Evolutionary conservation across 2,888 invertebrate species (phyloP).

Genomic region (Lithophane semibrunnea): DNA sequence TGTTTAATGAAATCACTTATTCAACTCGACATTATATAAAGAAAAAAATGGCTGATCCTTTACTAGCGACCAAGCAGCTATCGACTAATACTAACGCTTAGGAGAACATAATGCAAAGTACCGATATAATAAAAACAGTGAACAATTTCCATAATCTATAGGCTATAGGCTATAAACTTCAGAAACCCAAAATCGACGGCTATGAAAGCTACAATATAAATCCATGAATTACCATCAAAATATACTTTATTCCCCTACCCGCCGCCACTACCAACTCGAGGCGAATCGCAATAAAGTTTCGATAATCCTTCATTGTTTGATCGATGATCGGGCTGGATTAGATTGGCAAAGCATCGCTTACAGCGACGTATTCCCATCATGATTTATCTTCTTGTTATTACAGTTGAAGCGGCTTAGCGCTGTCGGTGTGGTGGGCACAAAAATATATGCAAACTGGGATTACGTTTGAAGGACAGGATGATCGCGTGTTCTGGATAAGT

Average conservation of each 20-base stretch:
- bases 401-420: constrained; percentile 53
- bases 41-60: background rate
- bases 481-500: constrained; percentile 44
- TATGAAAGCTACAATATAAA: constrained; percentile 14
- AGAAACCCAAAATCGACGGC: constrained; percentile 7
- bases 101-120: constrained; percentile 5
- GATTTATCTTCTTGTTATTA: constrained; percentile 64
- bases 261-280: constrained; percentile 44
- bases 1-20: background rate
- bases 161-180: constrained; percentile 22
- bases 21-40: background rate
- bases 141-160: constrained; percentile 8
- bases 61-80: background rate
- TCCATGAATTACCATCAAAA: constrained; percentile 28
- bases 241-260: constrained; percentile 39
- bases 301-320: constrained; percentile 68
- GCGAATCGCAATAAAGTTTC: constrained; percentile 61
- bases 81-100: background rate
- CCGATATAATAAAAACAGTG: constrained; percentile 8
- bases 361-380: constrained; percentile 56
- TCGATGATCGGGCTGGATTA: constrained; percentile 66
- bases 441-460: constrained; percentile 61
- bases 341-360: constrained; percentile 61
- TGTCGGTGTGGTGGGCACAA: constrained; percentile 41
- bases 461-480: constrained; percentile 54